Percentiles rank a stretch among this genome's conserved stretches.
phyloP scores from a whole-genome alignment of 1,140 invertebrate genomes.

The Epicauta chinensis region DNA sequence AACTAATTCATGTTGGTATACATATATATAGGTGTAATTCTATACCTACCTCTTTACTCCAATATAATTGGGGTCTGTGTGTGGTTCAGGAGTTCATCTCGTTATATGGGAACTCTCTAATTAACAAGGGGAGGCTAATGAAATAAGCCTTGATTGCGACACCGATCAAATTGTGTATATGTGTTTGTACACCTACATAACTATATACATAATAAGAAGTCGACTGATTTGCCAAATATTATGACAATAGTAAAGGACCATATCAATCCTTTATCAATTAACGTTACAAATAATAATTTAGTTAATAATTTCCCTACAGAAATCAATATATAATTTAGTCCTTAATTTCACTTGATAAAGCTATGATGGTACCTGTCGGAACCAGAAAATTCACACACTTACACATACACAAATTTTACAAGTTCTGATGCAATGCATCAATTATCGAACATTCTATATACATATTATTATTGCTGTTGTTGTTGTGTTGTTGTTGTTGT shows the following conservation, averaged over 20 bases:
- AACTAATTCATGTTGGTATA: conserved; percentile 25
- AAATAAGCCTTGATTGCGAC: conserved; percentile 34
- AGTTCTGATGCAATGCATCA: conserved; percentile 24
- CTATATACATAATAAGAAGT: too few relatives aligned
- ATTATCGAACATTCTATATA: conserved; percentile 20
- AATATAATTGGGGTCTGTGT: conserved; percentile 29
- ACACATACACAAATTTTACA: conserved; percentile 2
- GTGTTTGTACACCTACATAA: conserved; percentile 10
- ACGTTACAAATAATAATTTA: too few relatives aligned
- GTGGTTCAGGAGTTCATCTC: conserved; percentile 27
- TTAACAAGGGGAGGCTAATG: conserved; percentile 34
- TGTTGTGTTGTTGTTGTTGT: too few relatives aligned
- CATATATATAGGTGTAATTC: conserved; percentile 28
- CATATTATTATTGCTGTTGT: too few relatives aligned
- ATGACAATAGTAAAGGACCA: conserved; percentile 1
- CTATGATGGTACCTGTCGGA: conserved; percentile 20
- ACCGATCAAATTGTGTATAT: conserved; percentile 29
- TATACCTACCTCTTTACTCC: conserved; percentile 25
- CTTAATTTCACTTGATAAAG: too few relatives aligned
- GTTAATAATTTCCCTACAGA: too few relatives aligned
- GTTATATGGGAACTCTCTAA: conserved; percentile 28
- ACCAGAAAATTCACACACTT: conserved; percentile 11
- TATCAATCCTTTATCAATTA: too few relatives aligned
- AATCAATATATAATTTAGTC: too few relatives aligned
- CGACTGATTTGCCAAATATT: not conserved